Evolutionary conservation across 2,888 invertebrate genomes (phyloP).

Genomic region (Caenorhabditis sp.): DNA sequence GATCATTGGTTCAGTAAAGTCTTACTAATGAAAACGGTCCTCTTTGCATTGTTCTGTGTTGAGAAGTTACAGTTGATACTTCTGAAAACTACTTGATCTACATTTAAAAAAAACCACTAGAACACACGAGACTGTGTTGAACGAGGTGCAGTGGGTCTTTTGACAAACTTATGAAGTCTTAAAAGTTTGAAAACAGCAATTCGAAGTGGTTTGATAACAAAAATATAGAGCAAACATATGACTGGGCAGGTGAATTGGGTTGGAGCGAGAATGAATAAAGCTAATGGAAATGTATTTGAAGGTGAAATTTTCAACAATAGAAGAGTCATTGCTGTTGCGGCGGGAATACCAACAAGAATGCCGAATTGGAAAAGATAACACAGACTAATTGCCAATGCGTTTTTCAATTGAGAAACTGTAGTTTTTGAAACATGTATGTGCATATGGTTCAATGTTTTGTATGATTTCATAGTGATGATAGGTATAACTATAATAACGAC

Average conservation of each 20-base stretch:
- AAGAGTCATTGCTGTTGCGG: slow-evolving; percentile 21
- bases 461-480: slow-evolving; percentile 31
- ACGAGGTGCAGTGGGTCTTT: slow-evolving; percentile 3
- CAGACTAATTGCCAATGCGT: slow-evolving; percentile 26
- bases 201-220: slow-evolving; percentile 30
- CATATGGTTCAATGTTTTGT: slow-evolving; percentile 19
- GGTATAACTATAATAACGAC: slow-evolving; percentile 29
- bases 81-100: slow-evolving; percentile 12
- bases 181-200: slow-evolving; percentile 14
- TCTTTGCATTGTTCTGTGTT: slow-evolving; percentile 3
- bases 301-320: slow-evolving; percentile 17
- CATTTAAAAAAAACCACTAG: not conserved
- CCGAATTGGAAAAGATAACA: slow-evolving; percentile 36
- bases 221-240: slow-evolving; percentile 21
- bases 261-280: slow-evolving; percentile 24
- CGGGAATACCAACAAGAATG: slow-evolving; percentile 31
- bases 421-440: slow-evolving; percentile 25
- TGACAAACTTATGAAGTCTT: slow-evolving; percentile 16
- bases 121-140: slow-evolving; percentile 28
- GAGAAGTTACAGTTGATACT: slow-evolving; percentile 23
- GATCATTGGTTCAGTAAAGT: slow-evolving; percentile 7
- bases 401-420: slow-evolving; percentile 24
- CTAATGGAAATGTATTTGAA: slow-evolving; percentile 18
- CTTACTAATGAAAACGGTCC: slow-evolving; percentile 3
- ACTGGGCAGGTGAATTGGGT: slow-evolving; percentile 38